Evolutionary conservation across 2,888 invertebrate species (phyloP), one percentile per base, ranked within the genome.

Genomic region (Panzeria rudis): DNA sequence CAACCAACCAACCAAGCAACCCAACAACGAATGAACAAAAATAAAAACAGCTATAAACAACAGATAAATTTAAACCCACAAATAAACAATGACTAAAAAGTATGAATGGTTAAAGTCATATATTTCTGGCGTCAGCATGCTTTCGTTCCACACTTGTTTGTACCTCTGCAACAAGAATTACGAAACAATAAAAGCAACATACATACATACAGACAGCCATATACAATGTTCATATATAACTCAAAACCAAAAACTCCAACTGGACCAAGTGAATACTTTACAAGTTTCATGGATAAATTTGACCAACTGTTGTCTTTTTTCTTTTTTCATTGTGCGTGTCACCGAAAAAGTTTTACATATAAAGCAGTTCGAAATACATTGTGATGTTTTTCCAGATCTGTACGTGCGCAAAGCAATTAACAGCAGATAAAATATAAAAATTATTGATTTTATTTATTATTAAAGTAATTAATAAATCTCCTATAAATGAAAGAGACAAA

Each of bases 71-170:
- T 44, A 44, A 44, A 44, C 15, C 44, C 44, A 44, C 44, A 44
- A 44, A 44, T 44, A 44, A 44, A 44, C 44, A 44, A 44, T 44
- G 44, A 44, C 44, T 44, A 44, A 44, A 38, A 44, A 44, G 44
- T 44, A 44, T 44, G 44, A 44, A 44, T 44, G 44, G 44, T 44
- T 44, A 44, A 44, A n/a, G 44, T 15, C 44, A 15, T n/a, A 44
- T 44, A 44, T 44, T n/a, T n/a, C 15, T 44, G 44, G 44, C 44
- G 44, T 44, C 44, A 15, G 44, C n/a, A n/a, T 44, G 44, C 15
- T 44, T 44, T 44, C 44, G 44, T 44, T n/a, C 44, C 38, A 38
- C 38, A 13, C 1, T 38, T 38, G 38, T 13, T 38, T 38, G 38
- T 13, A 11, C 13, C 15, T 15, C 44, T 15, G 4, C 44, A 44